Base-by-base conservation (phyloP, 2,888 invertebrate species). In the Drosophila monieri region DNA sequence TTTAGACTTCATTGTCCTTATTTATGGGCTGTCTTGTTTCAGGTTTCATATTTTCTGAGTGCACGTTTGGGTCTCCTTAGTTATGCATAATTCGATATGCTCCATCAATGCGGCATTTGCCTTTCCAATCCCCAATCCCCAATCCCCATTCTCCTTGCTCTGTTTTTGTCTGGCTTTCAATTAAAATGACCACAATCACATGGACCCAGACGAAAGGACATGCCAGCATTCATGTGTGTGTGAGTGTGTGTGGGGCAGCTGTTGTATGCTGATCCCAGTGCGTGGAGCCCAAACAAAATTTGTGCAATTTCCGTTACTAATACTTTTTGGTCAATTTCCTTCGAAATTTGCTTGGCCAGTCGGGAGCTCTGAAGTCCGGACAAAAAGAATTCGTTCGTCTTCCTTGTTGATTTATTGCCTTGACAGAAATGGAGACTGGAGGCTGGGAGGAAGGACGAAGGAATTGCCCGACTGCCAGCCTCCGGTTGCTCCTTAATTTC, bases 221-320 rank as follows among this genome's bases (percentile, higher is more conserved):
- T 32, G 6, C 6, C 10, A 25, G 15, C n/a, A 49, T 23, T 41
- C 41, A 35, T 44, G 32, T 35, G 57, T 43, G 30, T 23, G 32
- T 35, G 57, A 37, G 30, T 23, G 15, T 27, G 48, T 12, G 41
- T n/a, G 49, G 23, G 46, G 35, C 44, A 55, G 55, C 55, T 54
- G 54, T 43, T 48, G 18, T n/a, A 35, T 41, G 23, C 30, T 35
- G 44, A 44, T 30, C 39, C 64, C 62, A 37, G 46, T 64, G 55
- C 53, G 39, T 39, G 52, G 49, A 41, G 66, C 62, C 62, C 35
- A 62, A 69, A 69, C 47, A 74, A 76, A 83, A 80, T 83, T 78
- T 85, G 85, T 83, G 85, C 85, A 83, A 83, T 83, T 83, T 85
- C 81, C 85, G 78, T 85, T 83, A 85, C 81, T 85, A 83, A 83